Evolutionary conservation across 2,797 vertebrate species (phyloP).

Genomic region (Garrulus glandarius): DNA sequence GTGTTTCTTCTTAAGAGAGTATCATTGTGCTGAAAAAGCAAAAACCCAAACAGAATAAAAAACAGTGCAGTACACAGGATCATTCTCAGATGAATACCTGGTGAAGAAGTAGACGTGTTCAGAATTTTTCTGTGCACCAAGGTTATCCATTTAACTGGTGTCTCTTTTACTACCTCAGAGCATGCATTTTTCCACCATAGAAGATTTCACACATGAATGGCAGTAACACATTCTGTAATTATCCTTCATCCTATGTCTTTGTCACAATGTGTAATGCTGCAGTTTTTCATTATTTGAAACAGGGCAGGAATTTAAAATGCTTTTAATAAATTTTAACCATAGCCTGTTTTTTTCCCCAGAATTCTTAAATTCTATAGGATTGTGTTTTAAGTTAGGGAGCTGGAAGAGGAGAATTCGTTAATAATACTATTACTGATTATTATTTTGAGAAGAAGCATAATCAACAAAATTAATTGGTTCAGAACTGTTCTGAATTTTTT

Average conservation of each 20-base stretch:
- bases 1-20: slow-evolving; percentile 1
- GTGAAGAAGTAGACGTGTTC: slow-evolving; percentile 22
- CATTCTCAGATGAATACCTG: slow-evolving; percentile 43
- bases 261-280: slow-evolving; percentile 15
- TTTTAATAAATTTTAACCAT: slow-evolving; percentile 45
- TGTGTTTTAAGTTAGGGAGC: neutral
- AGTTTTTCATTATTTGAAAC: slow-evolving; percentile 58
- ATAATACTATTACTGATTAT: neutral
- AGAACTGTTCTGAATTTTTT: slow-evolving; percentile 2
- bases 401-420: neutral
- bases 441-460: neutral
- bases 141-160: slow-evolving; percentile 53
- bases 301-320: slow-evolving; percentile 46
- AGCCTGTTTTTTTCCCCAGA: neutral
- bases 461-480: neutral
- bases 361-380: neutral
- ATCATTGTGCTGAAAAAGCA: slow-evolving; percentile 37
- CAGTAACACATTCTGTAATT: slow-evolving; percentile 70
- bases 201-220: slow-evolving; percentile 66
- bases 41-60: slow-evolving; percentile 39
- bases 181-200: slow-evolving; percentile 58
- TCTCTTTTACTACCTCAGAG: slow-evolving; percentile 52
- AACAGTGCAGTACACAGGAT: neutral
- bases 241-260: slow-evolving; percentile 59
- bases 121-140: slow-evolving; percentile 45